phyloP scores from a whole-genome alignment of 2,888 invertebrate species.

The Adelognathus sp. region DNA sequence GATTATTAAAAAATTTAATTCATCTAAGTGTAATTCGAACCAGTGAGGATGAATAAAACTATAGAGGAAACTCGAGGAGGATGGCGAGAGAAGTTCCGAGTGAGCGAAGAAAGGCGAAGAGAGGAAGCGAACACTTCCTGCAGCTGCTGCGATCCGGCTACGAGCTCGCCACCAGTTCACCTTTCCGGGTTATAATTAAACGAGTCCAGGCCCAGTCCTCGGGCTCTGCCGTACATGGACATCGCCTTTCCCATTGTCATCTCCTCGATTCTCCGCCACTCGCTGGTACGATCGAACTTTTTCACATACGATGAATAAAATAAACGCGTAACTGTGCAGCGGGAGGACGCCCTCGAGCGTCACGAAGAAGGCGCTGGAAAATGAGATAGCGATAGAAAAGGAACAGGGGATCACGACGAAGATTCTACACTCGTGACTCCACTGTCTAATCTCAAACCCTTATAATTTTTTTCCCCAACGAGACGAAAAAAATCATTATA shows the following conservation, averaged over 20 bases:
- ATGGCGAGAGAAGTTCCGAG: slow-evolving; percentile 22
- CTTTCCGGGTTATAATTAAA: slow-evolving; percentile 71
- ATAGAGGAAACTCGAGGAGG: slow-evolving; percentile 10
- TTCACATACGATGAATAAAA: slow-evolving; percentile 6
- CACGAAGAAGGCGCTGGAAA: slow-evolving; percentile 32
- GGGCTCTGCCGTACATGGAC: slow-evolving; percentile 55
- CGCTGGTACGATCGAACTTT: slow-evolving; percentile 5
- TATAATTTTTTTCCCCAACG: not conserved
- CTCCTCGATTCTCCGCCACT: slow-evolving; percentile 34
- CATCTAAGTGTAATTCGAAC: too few species aligned
- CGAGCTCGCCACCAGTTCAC: slow-evolving; percentile 69
- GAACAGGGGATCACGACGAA: slow-evolving; percentile 43
- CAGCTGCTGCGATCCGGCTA: slow-evolving; percentile 60
- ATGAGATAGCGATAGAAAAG: slow-evolving; percentile 48
- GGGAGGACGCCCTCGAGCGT: slow-evolving; percentile 11
- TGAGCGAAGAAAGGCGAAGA: slow-evolving; percentile 13
- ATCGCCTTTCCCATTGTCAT: slow-evolving; percentile 35
- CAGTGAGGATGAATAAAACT: not conserved
- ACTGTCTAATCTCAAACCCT: not conserved
- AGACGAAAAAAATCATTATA: not conserved
- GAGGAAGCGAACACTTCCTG: slow-evolving; percentile 45
- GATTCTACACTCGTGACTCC: slow-evolving; percentile 14
- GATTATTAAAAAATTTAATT: too few species aligned
- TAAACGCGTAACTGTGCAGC: not conserved
- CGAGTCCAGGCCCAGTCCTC: slow-evolving; percentile 35